Evolutionary conservation across 2,888 invertebrate species (phyloP), one percentile per base, ranked within the genome.

Genomic region (Nomada hirtipes): DNA sequence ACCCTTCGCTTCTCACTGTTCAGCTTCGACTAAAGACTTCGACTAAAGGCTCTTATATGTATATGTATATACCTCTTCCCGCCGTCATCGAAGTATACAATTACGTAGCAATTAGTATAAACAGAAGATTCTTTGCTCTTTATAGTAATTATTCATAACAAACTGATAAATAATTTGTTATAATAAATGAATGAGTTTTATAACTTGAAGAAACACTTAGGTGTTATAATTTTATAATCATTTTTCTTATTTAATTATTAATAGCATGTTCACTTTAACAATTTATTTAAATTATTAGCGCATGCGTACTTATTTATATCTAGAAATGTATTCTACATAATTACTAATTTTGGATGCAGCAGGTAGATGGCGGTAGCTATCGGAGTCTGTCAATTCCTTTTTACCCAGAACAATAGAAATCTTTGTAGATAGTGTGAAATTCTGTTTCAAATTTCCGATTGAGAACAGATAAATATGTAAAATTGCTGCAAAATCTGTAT

Each of bases 1-100:
- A 76, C 68, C 84, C 74, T 79, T 74, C 84, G 20, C 76, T 78
- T 71, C 42, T 78, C 76, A 82, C 73, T 70, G 81, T 81, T 79
- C 84, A 68, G 76, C 59, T 67, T 75, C 81, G 75, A 85, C 84
- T 85, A 85, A 84, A 81, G 84, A 77, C 75, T 55, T n/a, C n/a
- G n/a, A n/a, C 20, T 20, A 20, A 76, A 74, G 81, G 76, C 70
- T 75, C 72, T 80, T 84, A 83, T 78, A 77, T 83, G 83, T 68
- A 26, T 26, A 26, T 26, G 26, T 26, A 26, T 26, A 26, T 26
- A 26, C 26, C 64, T 18, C 65, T 67, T 26, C 72, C 60, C 29
- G 75, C 64, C 57, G 68, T 71, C 55, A 61, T 42, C 57, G 55
- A 68, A 70, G 60, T 71, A 36, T 52, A 61, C 60, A 42, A 4